A percentile compares a stretch with the other conserved stretches of the same genome.
Evolutionary conservation across 2,888 invertebrate species (phyloP).

Genomic region (Gibbula magus): DNA sequence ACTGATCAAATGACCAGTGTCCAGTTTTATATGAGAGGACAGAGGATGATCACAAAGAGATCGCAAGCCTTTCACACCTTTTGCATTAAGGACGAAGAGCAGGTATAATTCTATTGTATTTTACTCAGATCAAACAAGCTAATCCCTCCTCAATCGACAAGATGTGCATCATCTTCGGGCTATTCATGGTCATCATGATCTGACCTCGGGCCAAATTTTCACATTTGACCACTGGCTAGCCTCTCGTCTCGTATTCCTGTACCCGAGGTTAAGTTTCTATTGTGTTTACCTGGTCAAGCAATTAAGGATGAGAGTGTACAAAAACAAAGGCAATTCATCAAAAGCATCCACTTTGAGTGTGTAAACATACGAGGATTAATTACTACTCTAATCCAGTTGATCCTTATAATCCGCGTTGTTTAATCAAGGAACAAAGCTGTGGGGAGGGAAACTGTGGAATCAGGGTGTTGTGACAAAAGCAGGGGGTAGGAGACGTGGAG

Average conservation of each 20-base stretch:
- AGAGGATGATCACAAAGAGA: not conserved
- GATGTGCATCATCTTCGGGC: not conserved
- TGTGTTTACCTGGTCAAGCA: not conserved
- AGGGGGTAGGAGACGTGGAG: not conserved
- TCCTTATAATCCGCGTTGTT: not conserved
- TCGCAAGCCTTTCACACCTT: not conserved
- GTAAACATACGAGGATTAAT: not conserved
- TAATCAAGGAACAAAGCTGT: not conserved
- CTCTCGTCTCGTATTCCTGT: not conserved
- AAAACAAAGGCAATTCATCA: not conserved
- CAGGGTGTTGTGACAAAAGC: not conserved
- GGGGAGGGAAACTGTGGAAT: not conserved
- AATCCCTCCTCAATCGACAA: not conserved
- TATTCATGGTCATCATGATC: not conserved
- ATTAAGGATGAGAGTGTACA: not conserved
- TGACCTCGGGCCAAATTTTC: not conserved
- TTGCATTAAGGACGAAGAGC: not conserved
- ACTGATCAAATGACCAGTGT: not conserved
- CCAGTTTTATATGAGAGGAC: not conserved
- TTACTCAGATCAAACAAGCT: not conserved
- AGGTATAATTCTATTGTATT: conserved; percentile 5
- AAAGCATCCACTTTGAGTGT: not conserved
- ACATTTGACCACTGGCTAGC: not conserved
- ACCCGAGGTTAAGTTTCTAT: not conserved
- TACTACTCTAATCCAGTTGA: not conserved